Conservation (phyloP, 2,113 vertebrate species). For the Calypte anna region DNA sequence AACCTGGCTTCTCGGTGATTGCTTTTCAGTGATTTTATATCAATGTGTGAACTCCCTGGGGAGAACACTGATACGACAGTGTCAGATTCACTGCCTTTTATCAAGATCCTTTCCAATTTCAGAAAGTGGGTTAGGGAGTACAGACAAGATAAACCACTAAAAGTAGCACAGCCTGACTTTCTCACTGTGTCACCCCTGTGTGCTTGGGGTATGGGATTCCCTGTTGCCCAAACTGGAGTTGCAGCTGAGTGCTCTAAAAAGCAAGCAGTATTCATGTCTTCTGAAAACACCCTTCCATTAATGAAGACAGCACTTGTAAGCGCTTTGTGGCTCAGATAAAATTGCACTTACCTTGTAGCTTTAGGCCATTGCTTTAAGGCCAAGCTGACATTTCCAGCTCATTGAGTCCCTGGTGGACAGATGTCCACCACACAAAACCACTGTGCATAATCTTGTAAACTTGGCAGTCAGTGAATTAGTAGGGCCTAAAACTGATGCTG, state of each 20-base stretch:
- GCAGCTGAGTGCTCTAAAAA: conserved; percentile 12
- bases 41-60: not conserved
- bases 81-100: conserved; percentile 1
- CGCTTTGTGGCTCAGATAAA: not conserved
- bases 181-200: not conserved
- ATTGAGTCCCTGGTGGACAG: not conserved
- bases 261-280: not conserved
- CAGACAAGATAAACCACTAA: not conserved
- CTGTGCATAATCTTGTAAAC: conserved; percentile 14
- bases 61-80: not conserved
- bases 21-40: conserved; percentile 57
- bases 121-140: not conserved
- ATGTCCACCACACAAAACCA: not conserved
- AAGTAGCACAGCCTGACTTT: not conserved
- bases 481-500: not conserved
- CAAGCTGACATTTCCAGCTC: conserved; percentile 40
- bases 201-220: not conserved
- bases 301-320: conserved; percentile 27
- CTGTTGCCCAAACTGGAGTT: not conserved
- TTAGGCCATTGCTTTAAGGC: conserved; percentile 53
- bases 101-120: not conserved
- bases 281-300: conserved; percentile 17
- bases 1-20: conserved; percentile 17
- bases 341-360: conserved; percentile 53
- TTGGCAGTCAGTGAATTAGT: not conserved